Base-by-base conservation (phyloP, 2,888 invertebrate genomes). In the Bellardia pandia region DNA sequence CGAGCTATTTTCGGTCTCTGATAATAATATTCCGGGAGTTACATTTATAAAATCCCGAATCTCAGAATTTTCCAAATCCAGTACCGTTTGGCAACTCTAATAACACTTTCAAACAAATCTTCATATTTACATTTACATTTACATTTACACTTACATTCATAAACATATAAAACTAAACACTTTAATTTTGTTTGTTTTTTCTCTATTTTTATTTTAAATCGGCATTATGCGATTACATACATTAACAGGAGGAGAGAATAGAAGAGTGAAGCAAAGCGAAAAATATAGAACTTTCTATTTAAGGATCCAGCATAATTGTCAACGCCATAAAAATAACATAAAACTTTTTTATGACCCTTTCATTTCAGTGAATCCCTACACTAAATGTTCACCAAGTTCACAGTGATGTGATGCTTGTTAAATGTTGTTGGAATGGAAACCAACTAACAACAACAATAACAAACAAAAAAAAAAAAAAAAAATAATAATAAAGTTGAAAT, bases 311-410 rank as follows among this genome's bases (percentile, higher is more conserved):
- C 89, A 89, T 91, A 91, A 91, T 92, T 91, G 91, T 91, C 91
- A 91, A 90, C 90, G 90, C 89, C 92, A 92, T 91, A 91, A 90
- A 92, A 85, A 90, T 89, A 89, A 90, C 89, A 91, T 90, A 90
- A 91, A 91, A 91, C 91, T 90, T 88, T 83, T 91, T 92, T 92
- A 90, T 87, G 87, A 81, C 85, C 84, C 84, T 87, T 85, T 81
- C 81, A 87, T 64, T 78, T 75, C 78, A 85, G 69, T 87, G 85
- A 77, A 87, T 87, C 77, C 85, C 71, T 69, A 68, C 60, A 77
- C 48, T 69, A 69, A 82, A 64, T 75, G 23, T 58, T 64, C 68
- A 53, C 37, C 71, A 58, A 81, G 74, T 85, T 64, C 85, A 75
- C 74, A 69, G 48, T 66, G 75, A 71, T 83, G 77, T 80, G 71